Conservation (phyloP, 2,888 invertebrate genomes). For the Adelphocoris suturalis region DNA sequence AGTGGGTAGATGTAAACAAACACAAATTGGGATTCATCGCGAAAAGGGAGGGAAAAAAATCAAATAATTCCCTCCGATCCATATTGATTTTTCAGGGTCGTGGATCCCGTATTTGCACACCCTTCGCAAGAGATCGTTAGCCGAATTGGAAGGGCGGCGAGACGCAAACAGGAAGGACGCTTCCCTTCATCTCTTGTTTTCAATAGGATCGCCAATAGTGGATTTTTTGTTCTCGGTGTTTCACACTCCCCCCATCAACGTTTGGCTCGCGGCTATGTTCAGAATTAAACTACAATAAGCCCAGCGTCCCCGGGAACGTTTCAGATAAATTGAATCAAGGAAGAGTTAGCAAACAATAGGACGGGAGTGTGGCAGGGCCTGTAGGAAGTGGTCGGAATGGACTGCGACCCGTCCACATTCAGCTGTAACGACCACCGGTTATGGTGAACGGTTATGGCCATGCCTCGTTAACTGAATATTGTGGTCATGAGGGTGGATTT, state of each 20-base stretch:
- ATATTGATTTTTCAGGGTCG: slow-evolving; percentile 8
- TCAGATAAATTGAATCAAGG: slow-evolving; percentile 66
- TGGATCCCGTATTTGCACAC: slow-evolving; percentile 23
- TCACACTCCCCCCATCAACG: slow-evolving; percentile 21
- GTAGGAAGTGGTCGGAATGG: slow-evolving; percentile 67
- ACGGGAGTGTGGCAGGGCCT: slow-evolving; percentile 51
- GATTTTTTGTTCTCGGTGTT: neutral
- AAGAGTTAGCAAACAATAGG: slow-evolving; percentile 66
- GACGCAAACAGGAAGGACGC: slow-evolving; percentile 23
- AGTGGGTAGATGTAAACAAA: neutral
- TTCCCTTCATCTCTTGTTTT: slow-evolving; percentile 33
- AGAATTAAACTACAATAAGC: slow-evolving; percentile 58
- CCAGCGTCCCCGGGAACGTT: neutral
- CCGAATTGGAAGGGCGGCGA: neutral
- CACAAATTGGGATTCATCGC: neutral
- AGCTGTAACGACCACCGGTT: slow-evolving; percentile 63
- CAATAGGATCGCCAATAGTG: neutral
- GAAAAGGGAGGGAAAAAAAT: too few relatives aligned
- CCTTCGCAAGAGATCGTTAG: neutral
- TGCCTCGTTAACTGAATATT: slow-evolving; percentile 70
- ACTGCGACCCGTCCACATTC: slow-evolving; percentile 51
- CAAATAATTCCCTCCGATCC: neutral
- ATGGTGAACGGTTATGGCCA: slow-evolving; percentile 61
- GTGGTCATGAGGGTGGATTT: slow-evolving; percentile 53
- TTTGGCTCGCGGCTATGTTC: slow-evolving; percentile 1